A percentile compares a stretch with the other conserved stretches of the same genome.
Evolutionary conservation across 2,113 vertebrate species (phyloP).

Genomic region (Pitta sordida): DNA sequence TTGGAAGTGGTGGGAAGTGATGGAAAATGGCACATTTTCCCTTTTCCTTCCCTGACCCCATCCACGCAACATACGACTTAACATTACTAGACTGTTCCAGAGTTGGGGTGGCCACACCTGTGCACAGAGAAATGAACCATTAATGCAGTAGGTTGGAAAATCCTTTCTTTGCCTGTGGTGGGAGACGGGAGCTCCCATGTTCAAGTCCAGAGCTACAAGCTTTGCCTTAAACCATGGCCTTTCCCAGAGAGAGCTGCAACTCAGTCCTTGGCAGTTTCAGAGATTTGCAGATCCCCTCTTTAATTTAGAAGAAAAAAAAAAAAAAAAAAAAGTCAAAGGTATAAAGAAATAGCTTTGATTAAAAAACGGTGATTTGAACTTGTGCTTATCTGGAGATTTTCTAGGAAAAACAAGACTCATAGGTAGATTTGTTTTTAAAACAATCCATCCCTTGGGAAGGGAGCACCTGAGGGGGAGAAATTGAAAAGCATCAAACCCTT

Average conservation of each 20-base stretch:
- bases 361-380: not conserved
- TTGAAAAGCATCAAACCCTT: constrained; percentile 31
- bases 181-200: not conserved
- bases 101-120: not conserved
- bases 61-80: not conserved
- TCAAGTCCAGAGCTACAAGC: not conserved
- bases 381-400: constrained; percentile 51
- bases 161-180: not conserved
- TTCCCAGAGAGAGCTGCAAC: not conserved
- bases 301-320: constrained; percentile 1
- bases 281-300: constrained; percentile 3
- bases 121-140: not conserved
- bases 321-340: not conserved
- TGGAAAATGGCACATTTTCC: constrained; percentile 20
- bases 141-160: not conserved
- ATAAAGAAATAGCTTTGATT: constrained; percentile 7
- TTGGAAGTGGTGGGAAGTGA: not conserved
- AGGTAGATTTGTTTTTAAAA: constrained; percentile 47
- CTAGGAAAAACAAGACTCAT: constrained; percentile 17
- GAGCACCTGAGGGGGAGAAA: constrained; percentile 1
- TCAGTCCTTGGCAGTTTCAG: not conserved
- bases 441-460: constrained; percentile 18
- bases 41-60: not conserved
- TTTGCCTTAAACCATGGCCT: not conserved
- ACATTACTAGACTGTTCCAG: not conserved